Percentiles rank a stretch among this genome's conserved stretches.
Conservation (phyloP, 2,113 vertebrate species). For the Phocoena sinus region DNA sequence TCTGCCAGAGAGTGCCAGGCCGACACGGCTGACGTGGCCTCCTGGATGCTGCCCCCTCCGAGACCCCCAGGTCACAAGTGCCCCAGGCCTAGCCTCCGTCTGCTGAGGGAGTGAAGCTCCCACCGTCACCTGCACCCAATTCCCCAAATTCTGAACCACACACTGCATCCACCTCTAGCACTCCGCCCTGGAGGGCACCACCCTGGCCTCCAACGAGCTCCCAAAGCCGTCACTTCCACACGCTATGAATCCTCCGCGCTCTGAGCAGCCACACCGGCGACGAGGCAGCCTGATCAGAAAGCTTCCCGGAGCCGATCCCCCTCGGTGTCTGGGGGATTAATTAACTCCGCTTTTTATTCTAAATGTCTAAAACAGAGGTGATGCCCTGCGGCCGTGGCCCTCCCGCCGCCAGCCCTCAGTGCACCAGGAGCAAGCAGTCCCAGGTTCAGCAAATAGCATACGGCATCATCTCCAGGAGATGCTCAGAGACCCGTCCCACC, state of each 20-base stretch:
- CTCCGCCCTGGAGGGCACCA: background rate
- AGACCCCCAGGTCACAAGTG: background rate
- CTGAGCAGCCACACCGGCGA: background rate
- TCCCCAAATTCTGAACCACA: background rate
- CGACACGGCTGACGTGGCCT: rapidly evolving
- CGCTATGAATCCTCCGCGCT: background rate
- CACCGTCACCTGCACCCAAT: background rate
- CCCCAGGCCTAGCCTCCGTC: background rate
- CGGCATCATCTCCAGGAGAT: background rate
- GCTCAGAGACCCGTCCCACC: background rate
- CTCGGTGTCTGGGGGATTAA: slow-evolving; percentile 12
- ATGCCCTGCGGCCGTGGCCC: background rate
- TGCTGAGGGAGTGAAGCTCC: background rate
- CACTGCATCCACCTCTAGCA: background rate
- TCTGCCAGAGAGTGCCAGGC: background rate
- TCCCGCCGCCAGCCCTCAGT: background rate
- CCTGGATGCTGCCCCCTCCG: rapidly evolving
- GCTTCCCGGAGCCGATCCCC: background rate
- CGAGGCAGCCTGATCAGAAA: background rate
- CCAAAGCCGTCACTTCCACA: background rate
- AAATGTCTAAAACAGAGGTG: slow-evolving; percentile 25
- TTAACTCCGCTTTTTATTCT: slow-evolving; percentile 37
- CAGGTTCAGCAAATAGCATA: background rate
- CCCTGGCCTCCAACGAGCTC: background rate
- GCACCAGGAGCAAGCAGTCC: background rate